Base-by-base conservation (phyloP, 1,140 invertebrate genomes). In the Medauroidea extradentata region DNA sequence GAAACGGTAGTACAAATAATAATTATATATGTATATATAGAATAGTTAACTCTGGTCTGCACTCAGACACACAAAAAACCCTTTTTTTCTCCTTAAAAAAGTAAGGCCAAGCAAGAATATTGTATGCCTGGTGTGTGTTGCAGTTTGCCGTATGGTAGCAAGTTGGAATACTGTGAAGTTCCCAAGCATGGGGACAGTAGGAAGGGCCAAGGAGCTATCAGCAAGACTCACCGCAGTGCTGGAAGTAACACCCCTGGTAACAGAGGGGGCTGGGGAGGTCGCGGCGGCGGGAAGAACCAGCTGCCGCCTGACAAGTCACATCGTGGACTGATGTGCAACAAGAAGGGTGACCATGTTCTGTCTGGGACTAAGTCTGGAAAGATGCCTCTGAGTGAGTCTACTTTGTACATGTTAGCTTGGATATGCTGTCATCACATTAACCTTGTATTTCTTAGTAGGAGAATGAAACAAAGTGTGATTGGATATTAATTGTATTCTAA, bases 101-200 rank as follows among this genome's bases (percentile, higher is more conserved):
- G n/a, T n/a, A n/a, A n/a, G n/a, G n/a, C n/a, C n/a, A n/a, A n/a
- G n/a, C n/a, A n/a, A n/a, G n/a, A n/a, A n/a, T n/a, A n/a, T n/a
- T 9, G 38, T 41, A 16, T 41, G 43, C 43, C 0, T 23, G 16
- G 43, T 13, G 19, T 51, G 57, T 48, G 44, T 68, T 67, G 44
- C 63, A 83, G 81, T 69, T 77, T 83, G 62, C 81, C 81, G 1
- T 82, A 82, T 61, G 80, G 80, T 39, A 78, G 74, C 59, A 82
- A 82, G 72, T 79, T 79, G 44, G 81, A 81, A 69, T 82, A 81
- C 67, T 60, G 29, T 2, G 43, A 46, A 18, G 43, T 5, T 2
- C 18, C 27, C 52, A 23, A 53, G 23, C 29, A 53, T 16, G 16
- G 29, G 27, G 21, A 49, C n/a, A 18, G 46, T 24, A 27, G 46